phyloP scores from a whole-genome alignment of 1,140 invertebrate species.

The Drosophila athabasca region DNA sequence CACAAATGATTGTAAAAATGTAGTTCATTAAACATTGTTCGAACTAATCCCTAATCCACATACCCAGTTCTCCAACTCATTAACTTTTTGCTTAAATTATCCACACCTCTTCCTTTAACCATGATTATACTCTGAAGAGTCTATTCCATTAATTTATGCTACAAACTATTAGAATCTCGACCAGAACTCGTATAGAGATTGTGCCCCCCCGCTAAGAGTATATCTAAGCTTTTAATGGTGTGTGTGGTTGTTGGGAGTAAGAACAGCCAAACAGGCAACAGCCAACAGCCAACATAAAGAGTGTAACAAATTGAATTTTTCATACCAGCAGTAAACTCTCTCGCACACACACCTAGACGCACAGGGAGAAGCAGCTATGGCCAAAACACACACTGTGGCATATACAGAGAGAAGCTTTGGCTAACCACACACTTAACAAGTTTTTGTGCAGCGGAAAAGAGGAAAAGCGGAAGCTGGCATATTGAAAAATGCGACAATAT shows the following conservation, averaged over 20 bases:
- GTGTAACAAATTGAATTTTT: constrained; percentile 79
- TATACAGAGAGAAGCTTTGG: constrained; percentile 5
- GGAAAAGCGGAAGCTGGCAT: constrained; percentile 27
- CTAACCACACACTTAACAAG: constrained; percentile 77
- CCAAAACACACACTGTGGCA: no score
- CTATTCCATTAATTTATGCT: constrained; percentile 66
- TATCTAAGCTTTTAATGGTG: constrained; percentile 60
- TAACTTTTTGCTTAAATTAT: not conserved
- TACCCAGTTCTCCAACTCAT: no score
- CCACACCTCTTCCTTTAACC: not conserved
- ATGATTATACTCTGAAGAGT: not conserved
- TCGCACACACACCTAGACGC: not conserved
- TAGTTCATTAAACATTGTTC: no score
- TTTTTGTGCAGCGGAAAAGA: constrained; percentile 57
- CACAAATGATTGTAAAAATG: no score
- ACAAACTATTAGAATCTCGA: constrained; percentile 55
- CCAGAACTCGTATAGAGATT: constrained; percentile 10
- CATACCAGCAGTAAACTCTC: constrained; percentile 37
- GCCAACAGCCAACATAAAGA: constrained; percentile 69
- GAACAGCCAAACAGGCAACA: constrained; percentile 38
- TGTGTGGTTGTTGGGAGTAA: constrained; percentile 30
- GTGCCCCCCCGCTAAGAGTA: not conserved
- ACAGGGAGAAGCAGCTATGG: constrained; percentile 1
- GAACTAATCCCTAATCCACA: no score
- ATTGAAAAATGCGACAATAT: constrained; percentile 81